Conservation (phyloP, 2,797 vertebrate genomes). For the Enteromius paludinosus region DNA sequence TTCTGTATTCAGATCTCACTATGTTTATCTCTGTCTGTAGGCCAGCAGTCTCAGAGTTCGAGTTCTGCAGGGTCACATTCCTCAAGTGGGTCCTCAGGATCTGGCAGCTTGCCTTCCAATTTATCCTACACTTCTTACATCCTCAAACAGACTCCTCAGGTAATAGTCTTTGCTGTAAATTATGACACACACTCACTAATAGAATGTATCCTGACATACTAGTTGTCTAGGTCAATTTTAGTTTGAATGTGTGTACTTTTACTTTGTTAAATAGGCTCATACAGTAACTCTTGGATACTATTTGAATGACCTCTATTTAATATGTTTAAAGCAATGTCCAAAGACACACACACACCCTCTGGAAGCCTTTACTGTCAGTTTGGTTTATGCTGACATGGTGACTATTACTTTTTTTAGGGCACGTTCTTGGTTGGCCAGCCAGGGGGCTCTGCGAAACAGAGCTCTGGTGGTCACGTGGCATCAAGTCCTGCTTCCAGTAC, state of each 20-base stretch:
- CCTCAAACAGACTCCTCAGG: conserved; percentile 98
- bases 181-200: background rate
- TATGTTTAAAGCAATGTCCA: background rate
- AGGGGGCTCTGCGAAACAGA: conserved; percentile 88
- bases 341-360: background rate
- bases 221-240: background rate
- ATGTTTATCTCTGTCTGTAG: conserved; percentile 73
- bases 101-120: conserved; percentile 89
- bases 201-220: background rate
- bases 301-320: background rate
- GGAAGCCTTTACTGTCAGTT: conserved; percentile 1
- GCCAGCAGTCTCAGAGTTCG: conserved; percentile 85
- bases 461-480: conserved; percentile 81
- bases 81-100: conserved; percentile 75
- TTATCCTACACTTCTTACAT: conserved; percentile 98
- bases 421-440: conserved; percentile 97
- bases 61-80: conserved; percentile 78
- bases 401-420: conserved; percentile 77
- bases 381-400: background rate
- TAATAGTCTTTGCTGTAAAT: conserved; percentile 60
- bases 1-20: background rate
- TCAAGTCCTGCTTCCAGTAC: conserved; percentile 83
- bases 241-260: background rate
- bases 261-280: background rate
- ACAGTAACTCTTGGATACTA: background rate